Percentiles rank a stretch among this genome's conserved stretches.
These are phyloP conservation scores for Eledona agricola DNA, from an alignment of 2,888 invertebrate species.

Conservation along the genomic window DNA sequence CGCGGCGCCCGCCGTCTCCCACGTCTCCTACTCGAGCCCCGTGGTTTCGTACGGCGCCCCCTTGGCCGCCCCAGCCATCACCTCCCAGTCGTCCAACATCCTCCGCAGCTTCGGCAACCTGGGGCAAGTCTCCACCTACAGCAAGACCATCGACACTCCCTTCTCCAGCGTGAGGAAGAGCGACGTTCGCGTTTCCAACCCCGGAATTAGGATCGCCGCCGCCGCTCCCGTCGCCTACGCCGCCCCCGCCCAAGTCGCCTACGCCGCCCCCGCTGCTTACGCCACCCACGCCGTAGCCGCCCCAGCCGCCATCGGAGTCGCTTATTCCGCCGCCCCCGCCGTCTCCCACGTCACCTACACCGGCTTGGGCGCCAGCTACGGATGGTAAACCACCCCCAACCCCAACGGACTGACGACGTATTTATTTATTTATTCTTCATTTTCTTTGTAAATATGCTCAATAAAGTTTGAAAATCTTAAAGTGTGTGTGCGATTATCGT, in stretches of 20 bases:
- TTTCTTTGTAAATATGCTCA: slow-evolving; percentile 15
- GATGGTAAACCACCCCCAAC: slow-evolving; percentile 68
- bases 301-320: slow-evolving; percentile 66
- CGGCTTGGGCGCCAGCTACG: slow-evolving; percentile 67
- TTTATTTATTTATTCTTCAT: slow-evolving; percentile 25
- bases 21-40: slow-evolving; percentile 65
- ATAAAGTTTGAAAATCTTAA: slow-evolving; percentile 14
- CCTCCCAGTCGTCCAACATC: slow-evolving; percentile 70
- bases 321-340: slow-evolving; percentile 69
- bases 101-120: slow-evolving; percentile 72
- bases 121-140: slow-evolving; percentile 74
- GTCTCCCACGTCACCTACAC: slow-evolving; percentile 71
- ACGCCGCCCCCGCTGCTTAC: slow-evolving; percentile 47
- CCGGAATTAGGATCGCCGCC: slow-evolving; percentile 60
- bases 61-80: slow-evolving; percentile 58
- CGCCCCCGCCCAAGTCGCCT: slow-evolving; percentile 49
- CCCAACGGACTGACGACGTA: neutral
- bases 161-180: slow-evolving; percentile 76
- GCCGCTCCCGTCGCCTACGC: slow-evolving; percentile 69
- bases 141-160: slow-evolving; percentile 76
- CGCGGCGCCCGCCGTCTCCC: slow-evolving; percentile 67
- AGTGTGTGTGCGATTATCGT: too few relatives aligned
- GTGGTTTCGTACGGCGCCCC: slow-evolving; percentile 47
- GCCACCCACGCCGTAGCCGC: slow-evolving; percentile 40
- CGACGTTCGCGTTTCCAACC: slow-evolving; percentile 76